Percentiles rank a stretch among this genome's conserved stretches.
phyloP scores from a whole-genome alignment of 1,140 invertebrate species.

The Drosophila subpulchrella region DNA sequence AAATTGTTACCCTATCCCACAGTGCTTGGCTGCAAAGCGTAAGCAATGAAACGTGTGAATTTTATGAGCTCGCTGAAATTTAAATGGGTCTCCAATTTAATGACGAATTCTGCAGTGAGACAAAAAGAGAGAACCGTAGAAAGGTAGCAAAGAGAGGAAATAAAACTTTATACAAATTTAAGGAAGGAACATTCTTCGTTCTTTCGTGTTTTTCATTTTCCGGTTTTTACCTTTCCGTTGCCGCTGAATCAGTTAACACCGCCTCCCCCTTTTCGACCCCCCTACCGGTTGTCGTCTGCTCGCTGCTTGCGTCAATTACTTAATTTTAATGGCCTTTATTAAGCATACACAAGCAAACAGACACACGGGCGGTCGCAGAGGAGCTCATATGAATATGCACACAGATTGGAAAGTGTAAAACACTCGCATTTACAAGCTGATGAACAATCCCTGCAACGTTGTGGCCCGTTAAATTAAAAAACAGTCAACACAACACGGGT shows the following conservation, averaged over 20 bases:
- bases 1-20: slow-evolving; percentile 3
- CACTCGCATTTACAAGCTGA: slow-evolving; percentile 47
- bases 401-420: slow-evolving; percentile 58
- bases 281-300: slow-evolving; percentile 30
- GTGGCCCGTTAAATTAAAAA: slow-evolving; percentile 45
- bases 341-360: slow-evolving; percentile 41
- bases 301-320: slow-evolving; percentile 63
- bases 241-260: slow-evolving; percentile 30
- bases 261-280: background rate
- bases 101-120: slow-evolving; percentile 33
- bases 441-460: slow-evolving; percentile 44
- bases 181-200: slow-evolving; percentile 8
- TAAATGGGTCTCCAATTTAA: slow-evolving; percentile 66
- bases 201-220: slow-evolving; percentile 41
- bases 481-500: slow-evolving; percentile 33
- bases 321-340: slow-evolving; percentile 73
- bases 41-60: slow-evolving; percentile 53
- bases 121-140: slow-evolving; percentile 1
- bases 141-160: background rate
- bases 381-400: slow-evolving; percentile 43
- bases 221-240: slow-evolving; percentile 49
- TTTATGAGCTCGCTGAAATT: slow-evolving; percentile 61
- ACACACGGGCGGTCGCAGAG: slow-evolving; percentile 1
- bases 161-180: slow-evolving; percentile 18
- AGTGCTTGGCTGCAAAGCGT: slow-evolving; percentile 14